These are phyloP conservation scores for Leptopilina syphax DNA, from an alignment of 2,888 invertebrate genomes.

Conservation along the genomic window DNA sequence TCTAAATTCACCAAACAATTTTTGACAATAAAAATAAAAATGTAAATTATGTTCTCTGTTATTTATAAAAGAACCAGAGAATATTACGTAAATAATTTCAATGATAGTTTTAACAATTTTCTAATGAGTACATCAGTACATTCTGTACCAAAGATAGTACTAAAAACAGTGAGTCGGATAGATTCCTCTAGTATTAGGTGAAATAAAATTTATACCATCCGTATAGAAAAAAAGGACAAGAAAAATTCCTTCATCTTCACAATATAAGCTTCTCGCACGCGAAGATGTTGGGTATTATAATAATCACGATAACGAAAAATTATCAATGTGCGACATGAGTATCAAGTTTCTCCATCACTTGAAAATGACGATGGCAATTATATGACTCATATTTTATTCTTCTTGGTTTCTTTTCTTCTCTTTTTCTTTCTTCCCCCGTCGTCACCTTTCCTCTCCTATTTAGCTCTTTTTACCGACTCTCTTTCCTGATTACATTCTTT, in stretches of 20 bases:
- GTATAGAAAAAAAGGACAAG: background rate
- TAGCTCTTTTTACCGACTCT: background rate
- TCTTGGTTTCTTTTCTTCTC: background rate
- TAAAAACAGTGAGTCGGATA: no score
- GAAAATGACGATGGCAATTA: background rate
- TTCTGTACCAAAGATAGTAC: no score
- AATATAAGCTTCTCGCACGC: slow-evolving; percentile 44
- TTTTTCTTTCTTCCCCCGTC: background rate
- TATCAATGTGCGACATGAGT: slow-evolving; percentile 52
- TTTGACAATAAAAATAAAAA: background rate
- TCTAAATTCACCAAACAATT: slow-evolving; percentile 41
- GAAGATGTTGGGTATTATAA: slow-evolving; percentile 48
- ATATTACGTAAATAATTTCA: no score
- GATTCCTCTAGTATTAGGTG: no score
- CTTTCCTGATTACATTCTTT: slow-evolving; percentile 24
- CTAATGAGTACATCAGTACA: no score
- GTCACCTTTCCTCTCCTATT: no score
- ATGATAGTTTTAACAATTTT: no score
- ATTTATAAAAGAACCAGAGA: no score
- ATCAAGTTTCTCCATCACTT: slow-evolving; percentile 52
- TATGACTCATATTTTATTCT: background rate
- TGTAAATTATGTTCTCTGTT: no score
- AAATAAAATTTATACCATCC: no score
- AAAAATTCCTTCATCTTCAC: background rate
- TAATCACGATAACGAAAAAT: slow-evolving; percentile 23